Base-by-base conservation (phyloP, 2,888 invertebrate species). In the Amiota communis region DNA sequence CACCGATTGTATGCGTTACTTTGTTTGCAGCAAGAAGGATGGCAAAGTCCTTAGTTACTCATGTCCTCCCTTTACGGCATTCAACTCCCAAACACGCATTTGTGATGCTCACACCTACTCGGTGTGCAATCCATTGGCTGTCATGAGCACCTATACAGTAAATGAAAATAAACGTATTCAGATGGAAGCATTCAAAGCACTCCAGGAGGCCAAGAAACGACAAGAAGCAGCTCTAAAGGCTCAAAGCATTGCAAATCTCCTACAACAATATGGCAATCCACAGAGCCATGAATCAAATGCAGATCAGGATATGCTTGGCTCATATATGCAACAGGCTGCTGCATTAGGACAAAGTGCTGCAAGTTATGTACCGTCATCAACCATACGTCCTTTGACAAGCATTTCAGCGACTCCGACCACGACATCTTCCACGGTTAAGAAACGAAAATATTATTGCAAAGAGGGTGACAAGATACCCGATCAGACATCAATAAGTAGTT, bases 1-100 rank as follows among this genome's bases (percentile, higher is more conserved):
- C n/a, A 91, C 91, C 0, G 90, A 91, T 71, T 91, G 91, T 74
- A 89, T 88, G 1, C 90, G 87, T 47, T 91, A 91, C 76, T 91
- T 91, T 76, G 90, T 90, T 1, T 91, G 91, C 78, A 90, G 91
- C 77, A 89, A 89, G 46, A 89, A 88, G 75, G 89, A 88, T 69
- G 89, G 90, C 9, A 87, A 86, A 48, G 86, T 91, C 0, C 79
- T 89, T 8, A 89, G 90, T 17, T 91, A 91, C 78, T 86, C 89
- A 1, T 91, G 91, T 76, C 91, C 91, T 0, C 84, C 87, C 1
- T 89, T 88, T 57, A 91, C 91, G 0, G 91, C 89, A 0, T 91
- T 91, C 76, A 91, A 91, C 78, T 79, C 85, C 47, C 87, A 88
- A 49, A 87, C 88, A 3, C 88, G 90, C 73, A 88, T 90, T 3